These are phyloP conservation scores for Taenaris catops DNA, from an alignment of 2,888 invertebrate genomes.

Conservation along the genomic window DNA sequence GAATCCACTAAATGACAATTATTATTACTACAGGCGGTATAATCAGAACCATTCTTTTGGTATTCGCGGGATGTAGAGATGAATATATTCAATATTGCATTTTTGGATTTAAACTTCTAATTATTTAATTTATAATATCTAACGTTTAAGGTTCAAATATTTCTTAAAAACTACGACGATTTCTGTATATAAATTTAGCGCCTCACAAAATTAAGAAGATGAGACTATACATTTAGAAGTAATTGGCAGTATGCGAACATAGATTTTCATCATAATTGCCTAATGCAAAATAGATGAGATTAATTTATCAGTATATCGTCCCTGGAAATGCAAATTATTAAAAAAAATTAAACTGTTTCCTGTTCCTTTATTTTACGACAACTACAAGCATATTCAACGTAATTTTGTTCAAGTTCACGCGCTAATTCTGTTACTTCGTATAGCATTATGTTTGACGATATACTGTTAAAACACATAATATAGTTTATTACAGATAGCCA, in stretches of 20 bases:
- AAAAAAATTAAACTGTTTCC: no score
- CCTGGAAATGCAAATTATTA: no score
- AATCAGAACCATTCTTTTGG: conserved; percentile 38
- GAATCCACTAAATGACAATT: conserved; percentile 6
- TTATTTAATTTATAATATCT: conserved; percentile 26
- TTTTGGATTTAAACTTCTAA: conserved; percentile 25
- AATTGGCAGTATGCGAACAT: conserved; percentile 1
- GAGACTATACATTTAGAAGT: conserved; percentile 2
- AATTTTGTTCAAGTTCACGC: no score
- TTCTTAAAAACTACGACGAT: conserved; percentile 21
- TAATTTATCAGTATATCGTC: no score
- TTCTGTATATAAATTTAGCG: conserved; percentile 24
- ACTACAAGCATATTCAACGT: no score
- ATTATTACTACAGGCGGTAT: conserved; percentile 50
- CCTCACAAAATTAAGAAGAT: conserved; percentile 9
- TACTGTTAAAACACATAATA: no score
- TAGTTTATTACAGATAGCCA: no score
- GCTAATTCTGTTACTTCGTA: no score
- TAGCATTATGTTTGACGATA: no score
- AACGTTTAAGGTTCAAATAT: conserved; percentile 21
- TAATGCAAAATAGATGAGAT: no score
- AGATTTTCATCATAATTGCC: no score
- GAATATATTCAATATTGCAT: conserved; percentile 26
- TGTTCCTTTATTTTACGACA: no score
- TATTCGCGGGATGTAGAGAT: conserved; percentile 31